Evolutionary conservation across 2,113 vertebrate species (phyloP), one percentile per base, ranked within the genome.

Genomic region (Cyphomyrus discorhynchus): DNA sequence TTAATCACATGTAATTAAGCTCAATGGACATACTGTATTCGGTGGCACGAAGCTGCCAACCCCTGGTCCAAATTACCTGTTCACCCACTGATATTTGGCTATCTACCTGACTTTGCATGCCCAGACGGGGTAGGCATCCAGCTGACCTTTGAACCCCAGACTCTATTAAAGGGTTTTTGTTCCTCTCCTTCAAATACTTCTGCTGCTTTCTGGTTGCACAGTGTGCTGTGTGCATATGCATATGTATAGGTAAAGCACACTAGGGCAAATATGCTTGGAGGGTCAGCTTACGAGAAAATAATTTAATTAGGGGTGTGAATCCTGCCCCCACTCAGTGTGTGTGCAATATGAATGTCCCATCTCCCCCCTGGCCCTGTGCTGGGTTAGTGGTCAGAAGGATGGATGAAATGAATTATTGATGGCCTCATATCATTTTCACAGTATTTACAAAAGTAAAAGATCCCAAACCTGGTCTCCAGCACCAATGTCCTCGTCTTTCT

Each of bases 381-480:
- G 62, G 62, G 10, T 13, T 31, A 42, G 35, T 80, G 74, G 15
- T 80, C 35, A 42, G 74, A 80, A 80, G 35, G 74, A 80, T 80
- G 13, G 2, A 15, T 39, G 13, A 17, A 80, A 39, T 80, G 5
- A 80, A 35, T 80, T 80, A 80, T 80, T 6, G 1, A 42, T 80
- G 9, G 47, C 62, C 39, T 87, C 27, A 42, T n/a, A 87, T 35
- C 3, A 19, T 45, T 39, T 39, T 70, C 62, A 31, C 62, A 31
- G 62, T 13, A 53, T 83, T 86, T 88, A 58, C 24, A 56, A 74
- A 8, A 45, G 15, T 17, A 85, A 92, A 83, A 0, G 86, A 35
- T 88, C 77, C 77, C 83, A 52, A 84, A 96, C 96, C 94, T 96
- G 96, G 90, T 96, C 96, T 5, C 96, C 96, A 0, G 96, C 96